Percentiles rank a stretch among this genome's conserved stretches.
Evolutionary conservation across 2,888 invertebrate genomes (phyloP).

Genomic region (Epinotia nisella): DNA sequence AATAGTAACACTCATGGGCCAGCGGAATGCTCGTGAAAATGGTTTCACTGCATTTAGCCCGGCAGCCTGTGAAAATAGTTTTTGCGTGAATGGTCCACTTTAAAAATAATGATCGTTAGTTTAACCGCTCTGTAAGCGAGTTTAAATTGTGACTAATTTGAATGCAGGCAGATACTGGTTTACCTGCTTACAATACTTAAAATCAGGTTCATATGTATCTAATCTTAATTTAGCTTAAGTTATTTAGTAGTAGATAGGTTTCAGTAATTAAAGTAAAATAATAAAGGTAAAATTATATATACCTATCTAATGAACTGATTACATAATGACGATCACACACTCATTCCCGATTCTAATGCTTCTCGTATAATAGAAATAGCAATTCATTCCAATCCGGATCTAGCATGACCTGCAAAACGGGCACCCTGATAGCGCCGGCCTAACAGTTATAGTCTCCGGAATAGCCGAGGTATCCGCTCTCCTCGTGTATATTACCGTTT

Average conservation of each 20-base stretch:
- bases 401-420: conserved; percentile 33
- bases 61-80: conserved; percentile 53
- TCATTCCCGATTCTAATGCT: background rate
- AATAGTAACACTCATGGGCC: conserved; percentile 71
- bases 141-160: conserved; percentile 15
- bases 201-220: too few relatives aligned
- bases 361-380: conserved; percentile 19
- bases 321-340: background rate
- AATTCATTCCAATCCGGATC: conserved; percentile 34
- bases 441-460: conserved; percentile 61
- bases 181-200: background rate
- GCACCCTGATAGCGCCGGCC: conserved; percentile 34
- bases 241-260: too few relatives aligned
- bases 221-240: too few relatives aligned
- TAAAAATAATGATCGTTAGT: conserved; percentile 36
- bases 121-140: conserved; percentile 19
- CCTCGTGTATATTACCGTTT: conserved; percentile 71
- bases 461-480: conserved; percentile 50
- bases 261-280: too few relatives aligned
- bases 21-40: conserved; percentile 66
- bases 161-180: background rate
- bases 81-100: conserved; percentile 38
- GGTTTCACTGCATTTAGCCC: conserved; percentile 66
- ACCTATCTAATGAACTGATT: too few relatives aligned
- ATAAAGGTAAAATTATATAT: too few relatives aligned